These are phyloP conservation scores for Sacculina carcini DNA, from an alignment of 2,888 invertebrate genomes.

Conservation along the genomic window DNA sequence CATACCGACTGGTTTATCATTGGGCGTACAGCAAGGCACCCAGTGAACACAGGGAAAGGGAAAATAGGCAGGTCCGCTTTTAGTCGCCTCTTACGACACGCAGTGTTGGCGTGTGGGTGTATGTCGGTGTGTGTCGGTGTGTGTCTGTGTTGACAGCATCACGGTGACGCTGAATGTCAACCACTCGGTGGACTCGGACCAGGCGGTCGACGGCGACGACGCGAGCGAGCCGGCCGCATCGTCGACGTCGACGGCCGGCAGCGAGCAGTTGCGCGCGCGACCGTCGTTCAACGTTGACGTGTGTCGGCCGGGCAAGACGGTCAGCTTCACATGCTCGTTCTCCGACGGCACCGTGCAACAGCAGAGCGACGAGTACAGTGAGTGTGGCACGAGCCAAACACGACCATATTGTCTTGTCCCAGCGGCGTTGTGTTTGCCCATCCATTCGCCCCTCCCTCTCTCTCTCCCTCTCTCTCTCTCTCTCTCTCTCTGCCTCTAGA, in stretches of 20 bases:
- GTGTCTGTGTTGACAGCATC: no score
- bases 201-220: no score
- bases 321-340: constrained; percentile 65
- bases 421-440: background rate
- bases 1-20: no score
- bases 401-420: background rate
- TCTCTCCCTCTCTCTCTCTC: background rate
- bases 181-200: constrained; percentile 67
- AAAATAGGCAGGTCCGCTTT: no score
- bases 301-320: constrained; percentile 40
- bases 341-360: constrained; percentile 26
- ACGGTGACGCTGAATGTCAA: constrained; percentile 70
- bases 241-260: background rate
- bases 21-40: no score
- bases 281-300: constrained; percentile 78
- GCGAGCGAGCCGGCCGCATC: no score
- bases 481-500: background rate
- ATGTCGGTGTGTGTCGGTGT: no score
- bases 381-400: background rate
- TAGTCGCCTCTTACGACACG: no score
- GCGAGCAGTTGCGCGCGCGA: constrained; percentile 39
- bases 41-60: no score
- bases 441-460: background rate
- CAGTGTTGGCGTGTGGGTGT: no score
- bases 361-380: constrained; percentile 6